Conservation (phyloP, 2,888 invertebrate species). For the Nephrotoma flavescens region DNA sequence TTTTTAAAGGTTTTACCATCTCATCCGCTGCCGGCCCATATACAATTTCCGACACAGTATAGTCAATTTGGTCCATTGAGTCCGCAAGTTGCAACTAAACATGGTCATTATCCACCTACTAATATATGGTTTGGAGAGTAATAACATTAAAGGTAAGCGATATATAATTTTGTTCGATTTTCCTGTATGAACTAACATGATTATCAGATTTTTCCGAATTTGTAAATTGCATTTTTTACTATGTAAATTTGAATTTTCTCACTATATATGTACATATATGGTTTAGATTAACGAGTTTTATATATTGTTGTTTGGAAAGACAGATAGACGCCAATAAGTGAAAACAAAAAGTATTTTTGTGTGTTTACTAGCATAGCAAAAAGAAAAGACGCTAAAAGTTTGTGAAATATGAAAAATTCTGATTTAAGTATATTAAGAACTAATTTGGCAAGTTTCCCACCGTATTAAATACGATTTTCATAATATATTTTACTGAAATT, state of each 20-base stretch:
- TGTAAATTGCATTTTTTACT: background rate
- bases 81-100: constrained; percentile 33
- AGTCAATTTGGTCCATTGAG: constrained; percentile 35
- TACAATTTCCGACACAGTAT: constrained; percentile 58
- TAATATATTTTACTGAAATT: background rate
- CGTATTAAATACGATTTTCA: background rate
- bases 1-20: constrained; percentile 41
- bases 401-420: background rate
- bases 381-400: background rate
- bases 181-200: background rate
- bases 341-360: background rate
- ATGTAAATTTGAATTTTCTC: background rate
- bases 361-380: background rate
- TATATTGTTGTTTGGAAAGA: background rate
- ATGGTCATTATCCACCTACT: constrained; percentile 30
- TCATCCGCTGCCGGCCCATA: constrained; percentile 68
- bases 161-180: background rate
- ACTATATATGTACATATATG: too few relatives aligned
- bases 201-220: background rate
- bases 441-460: background rate
- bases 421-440: background rate
- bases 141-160: constrained; percentile 6
- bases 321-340: background rate
- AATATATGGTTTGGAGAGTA: constrained; percentile 35
- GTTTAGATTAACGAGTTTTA: background rate